Conservation (phyloP, 2,113 vertebrate species). For the Panthera uncia region DNA sequence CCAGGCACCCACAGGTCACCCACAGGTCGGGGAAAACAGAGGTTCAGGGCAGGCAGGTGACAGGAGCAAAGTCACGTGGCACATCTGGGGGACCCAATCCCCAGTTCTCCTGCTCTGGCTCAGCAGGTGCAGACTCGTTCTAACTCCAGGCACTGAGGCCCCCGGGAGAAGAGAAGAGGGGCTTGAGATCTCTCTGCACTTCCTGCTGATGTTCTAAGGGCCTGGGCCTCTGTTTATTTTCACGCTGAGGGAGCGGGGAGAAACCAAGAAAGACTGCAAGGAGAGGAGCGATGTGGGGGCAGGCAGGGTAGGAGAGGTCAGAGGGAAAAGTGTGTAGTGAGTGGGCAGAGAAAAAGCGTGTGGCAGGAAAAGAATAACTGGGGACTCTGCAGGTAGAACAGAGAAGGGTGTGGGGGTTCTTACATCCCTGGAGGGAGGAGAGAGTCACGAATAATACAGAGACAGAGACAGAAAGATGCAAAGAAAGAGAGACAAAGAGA, state of each 20-base stretch:
- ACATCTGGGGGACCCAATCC: not conserved
- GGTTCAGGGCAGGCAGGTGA: not conserved
- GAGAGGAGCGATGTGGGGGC: not conserved
- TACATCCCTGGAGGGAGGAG: not conserved
- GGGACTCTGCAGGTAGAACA: not conserved
- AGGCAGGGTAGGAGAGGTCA: not conserved
- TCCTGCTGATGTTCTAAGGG: not conserved
- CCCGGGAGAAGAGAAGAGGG: not conserved
- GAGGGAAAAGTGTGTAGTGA: not conserved
- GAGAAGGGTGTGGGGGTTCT: not conserved
- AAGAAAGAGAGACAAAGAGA: not conserved
- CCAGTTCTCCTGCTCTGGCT: not conserved
- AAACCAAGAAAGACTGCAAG: not conserved
- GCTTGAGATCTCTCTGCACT: not conserved
- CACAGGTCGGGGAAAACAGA: not conserved
- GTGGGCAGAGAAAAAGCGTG: not conserved
- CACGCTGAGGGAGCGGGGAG: not conserved
- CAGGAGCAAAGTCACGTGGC: not conserved
- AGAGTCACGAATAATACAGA: not conserved
- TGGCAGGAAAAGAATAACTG: fast-evolving
- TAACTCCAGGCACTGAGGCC: not conserved
- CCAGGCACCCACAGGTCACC: not conserved
- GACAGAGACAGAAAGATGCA: not conserved
- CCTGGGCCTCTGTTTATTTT: not conserved
- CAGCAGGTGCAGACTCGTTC: not conserved